Base-by-base conservation (phyloP, 2,888 invertebrate genomes). In the Lasioglossum oenotherae region DNA sequence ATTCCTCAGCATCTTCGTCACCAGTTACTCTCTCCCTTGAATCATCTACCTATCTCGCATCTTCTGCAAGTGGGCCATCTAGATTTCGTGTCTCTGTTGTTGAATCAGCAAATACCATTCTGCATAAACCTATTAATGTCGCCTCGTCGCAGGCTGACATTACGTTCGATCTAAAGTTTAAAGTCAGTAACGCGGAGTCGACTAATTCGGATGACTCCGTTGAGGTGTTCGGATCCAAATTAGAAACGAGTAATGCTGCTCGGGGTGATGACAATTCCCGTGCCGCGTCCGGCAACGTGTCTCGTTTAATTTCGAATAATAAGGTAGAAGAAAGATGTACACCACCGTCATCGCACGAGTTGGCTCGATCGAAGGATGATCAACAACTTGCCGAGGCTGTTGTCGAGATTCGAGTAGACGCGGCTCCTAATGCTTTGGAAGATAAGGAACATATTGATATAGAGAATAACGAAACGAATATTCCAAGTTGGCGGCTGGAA, bases 21-120 rank as follows among this genome's bases (percentile, higher is more conserved):
- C 95, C 96, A 0, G 92, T 95, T 46, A 92, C 93, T 67, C 92
- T 94, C n/a, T 85, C 93, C 93, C 4, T 96, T 95, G 6, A 93
- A 49, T 92, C 94, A 73, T 93, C 96, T 71, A 96, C 96, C 86
- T 95, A 95, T 93, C 96, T 96, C 73, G 95, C 96, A 44, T 96
- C 96, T 19, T 95, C 96, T 95, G 82, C 88, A 77, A 88, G 89
- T 86, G 88, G 90, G 74, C 80, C 89, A 79, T 92, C 93, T 79
- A 87, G 92, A 76, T 92, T 83, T 88, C 95, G 94, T 74, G 95
- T 95, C 44, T 89, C 92, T 64, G 91, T 94, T 27, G 95, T 95
- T 81, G 93, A 94, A 82, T 86, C 92, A 77, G 79, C 92, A 77
- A 89, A 88, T 69, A 89, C 89, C 69, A 87, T 89, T 80, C 85